Conservation (phyloP, 2,888 invertebrate genomes). For the Cheiracanthium punctorium region DNA sequence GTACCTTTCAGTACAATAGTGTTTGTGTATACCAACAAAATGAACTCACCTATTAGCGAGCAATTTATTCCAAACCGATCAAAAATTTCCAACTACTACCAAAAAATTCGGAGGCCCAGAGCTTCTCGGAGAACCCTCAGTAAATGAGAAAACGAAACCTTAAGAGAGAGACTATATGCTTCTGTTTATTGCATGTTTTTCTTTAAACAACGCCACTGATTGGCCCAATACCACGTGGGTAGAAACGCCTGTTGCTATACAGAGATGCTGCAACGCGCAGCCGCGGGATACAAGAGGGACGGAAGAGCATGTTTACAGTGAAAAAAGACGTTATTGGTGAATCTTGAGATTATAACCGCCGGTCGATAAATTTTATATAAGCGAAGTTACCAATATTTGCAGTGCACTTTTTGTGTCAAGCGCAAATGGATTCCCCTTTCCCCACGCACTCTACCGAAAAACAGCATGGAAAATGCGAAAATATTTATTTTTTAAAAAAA, state of each 20-base stretch:
- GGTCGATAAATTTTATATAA: constrained; percentile 7
- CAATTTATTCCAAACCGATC: background rate
- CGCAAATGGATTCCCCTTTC: too few species aligned
- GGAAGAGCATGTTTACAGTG: background rate
- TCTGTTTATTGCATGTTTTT: background rate
- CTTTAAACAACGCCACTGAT: background rate
- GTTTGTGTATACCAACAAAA: too few species aligned
- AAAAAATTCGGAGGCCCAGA: background rate
- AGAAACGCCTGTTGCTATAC: constrained; percentile 13
- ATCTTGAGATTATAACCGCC: background rate
- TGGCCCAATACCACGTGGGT: constrained; percentile 5
- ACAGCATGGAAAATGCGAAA: too few species aligned
- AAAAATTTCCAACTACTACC: background rate
- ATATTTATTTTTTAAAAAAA: too few species aligned
- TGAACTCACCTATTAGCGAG: too few species aligned
- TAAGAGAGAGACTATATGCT: background rate
- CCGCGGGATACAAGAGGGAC: background rate
- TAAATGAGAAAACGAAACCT: constrained; percentile 4
- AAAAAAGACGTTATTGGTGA: background rate
- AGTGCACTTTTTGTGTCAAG: background rate
- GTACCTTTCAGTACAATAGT: too few species aligned
- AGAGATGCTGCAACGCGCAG: background rate
- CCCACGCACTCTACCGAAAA: too few species aligned
- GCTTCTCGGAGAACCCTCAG: background rate
- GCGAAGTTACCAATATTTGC: background rate